Evolutionary conservation across 2,888 invertebrate species (phyloP).

Genomic region (Pegoplata infirma): DNA sequence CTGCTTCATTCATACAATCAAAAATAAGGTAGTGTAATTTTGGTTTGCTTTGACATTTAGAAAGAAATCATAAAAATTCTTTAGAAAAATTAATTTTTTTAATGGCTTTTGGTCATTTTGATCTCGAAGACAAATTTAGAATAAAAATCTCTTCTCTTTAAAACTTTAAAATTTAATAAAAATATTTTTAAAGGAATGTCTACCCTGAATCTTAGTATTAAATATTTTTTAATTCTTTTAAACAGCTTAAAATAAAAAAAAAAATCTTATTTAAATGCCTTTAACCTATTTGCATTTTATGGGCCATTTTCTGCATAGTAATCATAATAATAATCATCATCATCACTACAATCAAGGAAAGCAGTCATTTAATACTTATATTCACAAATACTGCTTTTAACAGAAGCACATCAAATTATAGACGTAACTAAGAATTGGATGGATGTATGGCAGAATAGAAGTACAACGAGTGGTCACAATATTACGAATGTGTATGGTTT

Average conservation of each 20-base stretch:
- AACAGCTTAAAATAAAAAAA: not conserved
- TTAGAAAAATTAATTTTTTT: no score
- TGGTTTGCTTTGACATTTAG: no score
- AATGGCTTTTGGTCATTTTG: no score
- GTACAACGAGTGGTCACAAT: not conserved
- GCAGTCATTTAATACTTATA: constrained; percentile 22
- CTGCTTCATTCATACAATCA: no score
- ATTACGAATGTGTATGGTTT: constrained; percentile 37
- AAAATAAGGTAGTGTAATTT: no score
- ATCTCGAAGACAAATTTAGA: no score
- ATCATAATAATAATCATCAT: constrained; percentile 6
- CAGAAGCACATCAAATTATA: not conserved
- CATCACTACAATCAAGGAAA: constrained; percentile 9
- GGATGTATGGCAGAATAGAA: no score
- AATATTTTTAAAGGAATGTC: no score
- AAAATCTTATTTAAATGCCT: not conserved
- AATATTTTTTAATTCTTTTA: not conserved
- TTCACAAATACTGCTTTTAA: constrained; percentile 1
- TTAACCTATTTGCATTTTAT: constrained; percentile 10
- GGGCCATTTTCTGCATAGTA: not conserved
- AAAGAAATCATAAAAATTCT: no score
- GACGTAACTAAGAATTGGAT: not conserved
- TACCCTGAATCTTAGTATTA: no score
- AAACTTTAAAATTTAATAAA: no score
- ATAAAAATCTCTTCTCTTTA: no score